Evolutionary conservation across 2,797 vertebrate species (phyloP).

Genomic region (Lutjanus argentimaculatus): DNA sequence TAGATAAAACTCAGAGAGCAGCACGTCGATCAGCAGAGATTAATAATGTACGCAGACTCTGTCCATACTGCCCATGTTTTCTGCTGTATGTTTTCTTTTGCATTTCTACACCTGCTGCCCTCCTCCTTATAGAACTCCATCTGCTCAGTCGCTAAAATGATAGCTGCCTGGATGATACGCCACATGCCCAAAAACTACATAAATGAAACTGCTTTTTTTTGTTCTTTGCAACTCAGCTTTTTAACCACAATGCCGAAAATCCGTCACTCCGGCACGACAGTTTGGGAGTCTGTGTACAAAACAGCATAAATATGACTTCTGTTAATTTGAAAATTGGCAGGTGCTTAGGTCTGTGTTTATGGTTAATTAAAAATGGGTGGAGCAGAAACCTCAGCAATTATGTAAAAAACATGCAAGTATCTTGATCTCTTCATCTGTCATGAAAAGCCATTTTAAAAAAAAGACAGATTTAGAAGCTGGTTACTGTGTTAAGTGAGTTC

Average conservation of each 20-base stretch:
- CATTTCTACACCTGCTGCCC: neutral
- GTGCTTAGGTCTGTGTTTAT: neutral
- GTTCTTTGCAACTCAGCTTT: neutral
- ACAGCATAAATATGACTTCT: neutral
- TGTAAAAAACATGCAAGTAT: neutral
- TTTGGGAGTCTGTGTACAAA: neutral
- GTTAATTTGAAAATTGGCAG: neutral
- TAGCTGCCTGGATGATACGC: constrained; percentile 3
- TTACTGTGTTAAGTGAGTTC: neutral
- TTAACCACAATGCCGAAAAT: neutral
- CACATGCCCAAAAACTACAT: neutral
- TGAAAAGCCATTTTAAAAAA: neutral
- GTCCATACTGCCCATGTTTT: neutral
- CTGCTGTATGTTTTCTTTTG: neutral
- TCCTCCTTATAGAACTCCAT: constrained; percentile 13
- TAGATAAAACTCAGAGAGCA: neutral
- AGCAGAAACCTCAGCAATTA: neutral
- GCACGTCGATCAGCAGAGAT: neutral
- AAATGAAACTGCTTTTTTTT: neutral
- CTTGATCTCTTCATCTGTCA: neutral
- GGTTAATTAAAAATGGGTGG: neutral
- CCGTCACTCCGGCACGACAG: neutral
- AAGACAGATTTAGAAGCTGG: neutral
- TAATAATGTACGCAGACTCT: neutral
- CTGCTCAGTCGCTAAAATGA: neutral